A percentile compares a stretch with the other conserved stretches of the same genome.
phyloP scores from a whole-genome alignment of 2,797 vertebrate genomes.

The Lithobates pipiens region DNA sequence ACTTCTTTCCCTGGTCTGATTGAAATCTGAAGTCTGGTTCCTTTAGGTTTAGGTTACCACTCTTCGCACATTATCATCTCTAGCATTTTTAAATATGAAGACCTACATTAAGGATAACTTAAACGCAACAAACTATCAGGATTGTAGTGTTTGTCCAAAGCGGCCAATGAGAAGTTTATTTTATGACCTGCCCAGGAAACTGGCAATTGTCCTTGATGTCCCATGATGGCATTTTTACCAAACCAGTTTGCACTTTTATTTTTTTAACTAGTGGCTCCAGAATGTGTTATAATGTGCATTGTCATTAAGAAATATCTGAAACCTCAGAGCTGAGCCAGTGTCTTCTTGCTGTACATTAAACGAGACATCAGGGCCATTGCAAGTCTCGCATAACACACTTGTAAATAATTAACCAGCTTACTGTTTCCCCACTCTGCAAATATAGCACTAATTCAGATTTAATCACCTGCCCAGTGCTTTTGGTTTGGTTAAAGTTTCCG shows the following conservation, averaged over 20 bases:
- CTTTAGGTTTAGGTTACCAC: too few species aligned
- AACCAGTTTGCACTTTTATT: neutral
- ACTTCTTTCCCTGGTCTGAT: too few species aligned
- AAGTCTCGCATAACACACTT: slow-evolving; percentile 37
- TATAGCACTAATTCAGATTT: slow-evolving; percentile 36
- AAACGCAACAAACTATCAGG: too few species aligned
- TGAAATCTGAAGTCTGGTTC: neutral
- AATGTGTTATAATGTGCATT: neutral
- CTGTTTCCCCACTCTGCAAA: slow-evolving; percentile 20
- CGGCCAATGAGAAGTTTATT: neutral
- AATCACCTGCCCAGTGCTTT: slow-evolving; percentile 24
- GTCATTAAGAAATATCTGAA: neutral
- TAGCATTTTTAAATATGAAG: too few species aligned
- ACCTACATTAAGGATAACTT: too few species aligned
- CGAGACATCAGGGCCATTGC: slow-evolving; percentile 14
- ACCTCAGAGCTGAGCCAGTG: slow-evolving; percentile 1
- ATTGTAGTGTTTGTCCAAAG: too few species aligned
- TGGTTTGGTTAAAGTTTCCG: slow-evolving; percentile 39
- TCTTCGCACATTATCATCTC: too few species aligned
- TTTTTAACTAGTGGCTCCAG: neutral
- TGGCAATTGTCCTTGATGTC: too few species aligned
- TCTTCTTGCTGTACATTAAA: slow-evolving; percentile 44
- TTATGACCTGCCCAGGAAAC: too few species aligned
- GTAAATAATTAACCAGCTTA: slow-evolving; percentile 59
- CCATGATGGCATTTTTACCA: too few species aligned